Evolutionary conservation across 2,888 invertebrate species (phyloP).

Genomic region (Eledona agricola): DNA sequence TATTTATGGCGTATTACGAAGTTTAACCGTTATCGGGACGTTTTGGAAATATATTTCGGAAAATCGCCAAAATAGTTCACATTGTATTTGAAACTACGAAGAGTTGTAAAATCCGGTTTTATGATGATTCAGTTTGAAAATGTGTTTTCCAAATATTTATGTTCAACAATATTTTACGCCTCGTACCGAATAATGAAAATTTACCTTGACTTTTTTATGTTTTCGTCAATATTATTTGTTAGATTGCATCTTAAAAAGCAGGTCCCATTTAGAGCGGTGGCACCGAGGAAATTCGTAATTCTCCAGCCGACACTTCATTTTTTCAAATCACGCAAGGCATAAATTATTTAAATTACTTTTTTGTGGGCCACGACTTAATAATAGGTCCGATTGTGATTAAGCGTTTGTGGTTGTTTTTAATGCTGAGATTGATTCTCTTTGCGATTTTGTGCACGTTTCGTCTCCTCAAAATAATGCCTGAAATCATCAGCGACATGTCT

Average conservation of each 20-base stretch:
- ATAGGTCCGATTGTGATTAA: too few species aligned
- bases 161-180: slow-evolving; percentile 10
- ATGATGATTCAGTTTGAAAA: slow-evolving; percentile 20
- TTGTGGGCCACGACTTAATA: too few species aligned
- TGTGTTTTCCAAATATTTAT: slow-evolving; percentile 17
- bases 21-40: slow-evolving; percentile 11
- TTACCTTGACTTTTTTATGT: slow-evolving; percentile 7
- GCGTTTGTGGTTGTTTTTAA: too few species aligned
- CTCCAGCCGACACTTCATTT: slow-evolving; percentile 1
- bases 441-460: too few species aligned
- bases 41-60: slow-evolving; percentile 1
- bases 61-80: background rate
- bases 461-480: too few species aligned
- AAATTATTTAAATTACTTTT: background rate
- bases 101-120: slow-evolving; percentile 13
- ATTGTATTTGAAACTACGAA: too few species aligned
- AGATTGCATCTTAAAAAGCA: slow-evolving; percentile 5
- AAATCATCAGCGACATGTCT: slow-evolving; percentile 14
- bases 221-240: slow-evolving; percentile 10
- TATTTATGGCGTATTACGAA: slow-evolving; percentile 21
- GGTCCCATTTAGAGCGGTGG: background rate
- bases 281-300: slow-evolving; percentile 9
- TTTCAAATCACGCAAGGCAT: background rate
- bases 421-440: background rate
- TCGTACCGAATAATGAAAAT: slow-evolving; percentile 14